A percentile compares a stretch with the other conserved stretches of the same genome.
These are phyloP conservation scores for Tipula confusa DNA, from an alignment of 2,888 invertebrate species.

Conservation along the genomic window DNA sequence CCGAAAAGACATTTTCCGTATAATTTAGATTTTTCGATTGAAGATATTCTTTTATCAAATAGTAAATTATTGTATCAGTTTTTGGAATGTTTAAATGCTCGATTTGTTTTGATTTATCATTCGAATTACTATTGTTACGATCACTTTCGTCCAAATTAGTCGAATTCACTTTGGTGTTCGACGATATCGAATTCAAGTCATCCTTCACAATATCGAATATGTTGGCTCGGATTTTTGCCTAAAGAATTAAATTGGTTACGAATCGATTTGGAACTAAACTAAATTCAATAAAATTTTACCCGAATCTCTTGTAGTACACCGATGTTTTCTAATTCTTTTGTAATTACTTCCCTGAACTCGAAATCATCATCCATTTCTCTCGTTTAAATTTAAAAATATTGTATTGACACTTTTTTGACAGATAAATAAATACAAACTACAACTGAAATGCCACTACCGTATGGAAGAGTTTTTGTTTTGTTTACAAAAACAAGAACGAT, in stretches of 20 bases:
- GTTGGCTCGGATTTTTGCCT: conserved; percentile 21
- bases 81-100: not conserved
- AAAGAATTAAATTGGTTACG: not conserved
- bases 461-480: not conserved
- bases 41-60: conserved; percentile 3
- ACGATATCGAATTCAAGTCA: not conserved
- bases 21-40: not conserved
- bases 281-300: not conserved
- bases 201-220: conserved; percentile 22
- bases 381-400: not conserved
- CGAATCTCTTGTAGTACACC: not conserved
- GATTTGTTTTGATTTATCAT: conserved; percentile 3
- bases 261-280: no score
- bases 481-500: no score
- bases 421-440: not conserved
- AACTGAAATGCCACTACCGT: not conserved
- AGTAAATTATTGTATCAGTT: not conserved
- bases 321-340: conserved; percentile 10
- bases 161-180: not conserved
- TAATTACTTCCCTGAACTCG: not conserved
- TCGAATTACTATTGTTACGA: not conserved
- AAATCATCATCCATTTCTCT: conserved; percentile 21
- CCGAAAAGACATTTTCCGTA: conserved; percentile 25
- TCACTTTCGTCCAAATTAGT: not conserved
- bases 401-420: conserved; percentile 4